Base-by-base conservation (phyloP, 2,888 invertebrate species). In the Athrips mouffetella region DNA sequence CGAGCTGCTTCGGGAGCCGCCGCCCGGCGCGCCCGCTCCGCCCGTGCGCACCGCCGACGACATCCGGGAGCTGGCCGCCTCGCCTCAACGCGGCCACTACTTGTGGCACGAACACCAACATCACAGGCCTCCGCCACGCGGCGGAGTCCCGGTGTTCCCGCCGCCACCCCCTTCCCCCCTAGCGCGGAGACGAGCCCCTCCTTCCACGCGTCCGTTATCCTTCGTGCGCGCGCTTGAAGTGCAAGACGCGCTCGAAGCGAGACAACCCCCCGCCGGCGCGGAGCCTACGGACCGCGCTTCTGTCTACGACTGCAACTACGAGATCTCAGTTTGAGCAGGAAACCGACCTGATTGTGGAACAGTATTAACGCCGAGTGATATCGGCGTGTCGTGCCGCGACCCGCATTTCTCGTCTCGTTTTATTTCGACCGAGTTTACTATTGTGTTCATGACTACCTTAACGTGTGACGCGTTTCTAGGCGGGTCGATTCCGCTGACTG, bases 231-330 rank as follows among this genome's bases (percentile, higher is more conserved):
- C 96, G 39, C 90, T 96, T 23, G 96, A 96, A 82, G 96, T 96
- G 91, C 94, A 95, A 60, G 96, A 96, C 81, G 93, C 93, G 49
- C 92, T 96, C 74, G 97, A 97, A 73, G 92, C 96, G 89, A 91
- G 92, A 73, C 82, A 90, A 64, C 67, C 82, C 69, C 70, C 83
- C 65, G 59, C 82, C 71, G 74, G 25, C 11, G 23, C 49, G n/a
- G 60, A 76, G 48, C 82, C 94, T 11, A 94, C 95, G 44, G 96
- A 96, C 80, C 93, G 96, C 67, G 94, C 94, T 67, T 96, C 96
- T 82, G 94, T 96, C 60, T 97, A 97, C 85, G 96, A 97, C 83
- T 96, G 96, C 93, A 97, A 96, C 90, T 96, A 97, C 85, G 97
- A 97, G 87, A 97, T 97, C 89, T 96, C 96, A 63, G 96, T 97